These are phyloP conservation scores for Hermodice carunculata DNA, from an alignment of 2,888 invertebrate species.

Conservation along the genomic window DNA sequence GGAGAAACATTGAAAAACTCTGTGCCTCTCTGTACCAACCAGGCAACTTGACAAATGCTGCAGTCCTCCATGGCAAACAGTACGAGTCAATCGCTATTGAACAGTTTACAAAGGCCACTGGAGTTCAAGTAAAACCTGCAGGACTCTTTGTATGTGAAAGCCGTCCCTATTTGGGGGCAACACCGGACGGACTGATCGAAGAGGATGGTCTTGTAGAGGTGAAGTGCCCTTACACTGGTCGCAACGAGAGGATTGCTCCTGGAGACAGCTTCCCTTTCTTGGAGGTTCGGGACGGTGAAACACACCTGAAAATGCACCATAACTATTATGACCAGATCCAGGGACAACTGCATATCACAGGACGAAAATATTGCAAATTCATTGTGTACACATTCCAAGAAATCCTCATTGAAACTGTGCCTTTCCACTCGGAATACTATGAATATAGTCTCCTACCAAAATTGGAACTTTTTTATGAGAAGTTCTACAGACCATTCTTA, in stretches of 20 bases:
- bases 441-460: too few relatives aligned
- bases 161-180: conserved; percentile 31
- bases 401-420: background rate
- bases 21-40: too few relatives aligned
- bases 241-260: conserved; percentile 21
- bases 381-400: conserved; percentile 7
- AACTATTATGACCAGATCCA: conserved; percentile 11
- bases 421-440: too few relatives aligned
- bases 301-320: background rate
- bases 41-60: too few relatives aligned
- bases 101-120: conserved; percentile 16
- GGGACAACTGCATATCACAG: conserved; percentile 4
- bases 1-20: too few relatives aligned
- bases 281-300: background rate
- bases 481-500: too few relatives aligned
- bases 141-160: conserved; percentile 28
- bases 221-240: conserved; percentile 34
- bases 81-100: conserved; percentile 27
- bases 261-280: conserved; percentile 23
- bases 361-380: background rate
- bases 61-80: conserved; percentile 37
- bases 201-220: conserved; percentile 29
- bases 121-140: conserved; percentile 5
- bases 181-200: conserved; percentile 35
- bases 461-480: too few relatives aligned